phyloP scores from a whole-genome alignment of 2,113 vertebrate species.

The Agapornis roseicollis region DNA sequence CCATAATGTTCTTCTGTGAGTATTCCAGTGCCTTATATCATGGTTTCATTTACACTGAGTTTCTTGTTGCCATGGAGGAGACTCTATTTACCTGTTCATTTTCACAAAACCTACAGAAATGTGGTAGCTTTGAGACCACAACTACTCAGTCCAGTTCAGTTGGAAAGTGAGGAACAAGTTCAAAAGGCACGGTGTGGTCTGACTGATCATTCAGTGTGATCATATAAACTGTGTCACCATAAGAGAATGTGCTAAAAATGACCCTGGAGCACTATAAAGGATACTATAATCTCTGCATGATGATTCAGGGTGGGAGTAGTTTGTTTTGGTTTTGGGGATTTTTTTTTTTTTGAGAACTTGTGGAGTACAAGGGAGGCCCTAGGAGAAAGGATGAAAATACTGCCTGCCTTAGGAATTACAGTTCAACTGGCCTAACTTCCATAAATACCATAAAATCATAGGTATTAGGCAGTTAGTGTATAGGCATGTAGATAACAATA shows the following conservation, averaged over 20 bases:
- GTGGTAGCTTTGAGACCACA: neutral
- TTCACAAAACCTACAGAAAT: neutral
- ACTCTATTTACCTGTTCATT: conserved; percentile 10
- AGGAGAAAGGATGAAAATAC: neutral
- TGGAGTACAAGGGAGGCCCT: neutral
- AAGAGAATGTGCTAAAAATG: neutral
- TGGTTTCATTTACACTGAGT: neutral
- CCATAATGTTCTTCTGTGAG: neutral
- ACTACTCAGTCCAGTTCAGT: neutral
- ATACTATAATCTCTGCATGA: neutral
- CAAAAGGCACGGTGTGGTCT: neutral
- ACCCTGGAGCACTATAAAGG: neutral
- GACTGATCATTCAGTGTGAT: neutral
- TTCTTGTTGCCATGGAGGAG: neutral
- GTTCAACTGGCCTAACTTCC: neutral
- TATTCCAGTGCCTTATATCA: neutral
- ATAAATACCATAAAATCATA: neutral
- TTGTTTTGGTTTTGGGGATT: neutral
- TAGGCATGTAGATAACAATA: neutral
- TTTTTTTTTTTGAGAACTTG: neutral
- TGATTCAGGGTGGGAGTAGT: neutral
- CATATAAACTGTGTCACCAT: neutral
- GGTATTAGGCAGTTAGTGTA: neutral
- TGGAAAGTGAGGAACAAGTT: neutral
- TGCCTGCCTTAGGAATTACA: neutral